A percentile compares a stretch with the other conserved stretches of the same genome.
phyloP scores from a whole-genome alignment of 2,797 vertebrate species.

The Podarcis siculus region DNA sequence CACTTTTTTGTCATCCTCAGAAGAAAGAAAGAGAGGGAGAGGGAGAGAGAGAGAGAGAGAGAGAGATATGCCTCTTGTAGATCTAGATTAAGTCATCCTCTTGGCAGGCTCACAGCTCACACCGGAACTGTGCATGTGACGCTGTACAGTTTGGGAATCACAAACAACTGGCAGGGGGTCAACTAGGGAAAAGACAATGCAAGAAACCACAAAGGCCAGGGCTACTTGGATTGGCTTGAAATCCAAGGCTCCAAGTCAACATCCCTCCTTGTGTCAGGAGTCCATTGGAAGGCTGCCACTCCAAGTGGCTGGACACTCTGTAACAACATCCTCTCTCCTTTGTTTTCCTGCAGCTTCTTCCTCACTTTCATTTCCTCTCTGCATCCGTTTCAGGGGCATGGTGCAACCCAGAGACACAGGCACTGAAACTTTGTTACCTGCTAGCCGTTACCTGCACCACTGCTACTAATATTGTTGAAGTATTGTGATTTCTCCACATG shows the following conservation, averaged over 20 bases:
- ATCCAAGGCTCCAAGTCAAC: not conserved
- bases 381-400: not conserved
- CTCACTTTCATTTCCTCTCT: not conserved
- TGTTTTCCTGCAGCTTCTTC: too few relatives aligned
- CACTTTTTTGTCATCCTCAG: not conserved
- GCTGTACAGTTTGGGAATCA: not conserved
- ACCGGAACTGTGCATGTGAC: conserved; percentile 40
- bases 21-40: not conserved
- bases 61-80: rapidly evolving
- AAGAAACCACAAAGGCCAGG: not conserved
- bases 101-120: conserved; percentile 35
- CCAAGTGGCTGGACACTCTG: rapidly evolving
- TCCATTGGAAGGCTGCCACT: rapidly evolving
- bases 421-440: not conserved
- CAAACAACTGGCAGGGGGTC: not conserved
- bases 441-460: too few relatives aligned
- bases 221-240: not conserved
- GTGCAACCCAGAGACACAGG: not conserved
- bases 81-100: conserved; percentile 31
- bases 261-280: not conserved
- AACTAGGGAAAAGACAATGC: not conserved
- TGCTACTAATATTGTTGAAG: not conserved
- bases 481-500: not conserved
- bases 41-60: not conserved
- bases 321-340: not conserved